Evolutionary conservation across 2,888 invertebrate species (phyloP).

Genomic region (Drosophila prostipennis): DNA sequence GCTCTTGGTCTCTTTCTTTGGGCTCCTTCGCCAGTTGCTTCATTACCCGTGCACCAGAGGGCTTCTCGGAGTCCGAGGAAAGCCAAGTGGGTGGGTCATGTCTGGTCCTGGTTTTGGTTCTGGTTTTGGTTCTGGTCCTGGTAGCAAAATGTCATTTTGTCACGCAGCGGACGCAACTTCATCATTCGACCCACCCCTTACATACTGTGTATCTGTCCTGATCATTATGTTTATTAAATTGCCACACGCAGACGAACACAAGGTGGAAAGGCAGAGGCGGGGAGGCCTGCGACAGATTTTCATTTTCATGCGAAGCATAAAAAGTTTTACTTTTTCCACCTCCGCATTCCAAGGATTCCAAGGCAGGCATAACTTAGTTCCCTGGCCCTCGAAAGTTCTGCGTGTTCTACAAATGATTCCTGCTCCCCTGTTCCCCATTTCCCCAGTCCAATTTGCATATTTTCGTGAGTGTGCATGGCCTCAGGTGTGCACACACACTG

Average conservation of each 20-base stretch:
- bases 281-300: constrained; percentile 53
- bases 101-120: constrained; percentile 35
- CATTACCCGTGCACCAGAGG: constrained; percentile 50
- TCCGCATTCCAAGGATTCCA: constrained; percentile 11
- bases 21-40: constrained; percentile 60
- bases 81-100: constrained; percentile 35
- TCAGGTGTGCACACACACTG: constrained; percentile 23
- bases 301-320: constrained; percentile 50
- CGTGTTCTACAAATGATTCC: constrained; percentile 30
- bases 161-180: constrained; percentile 68
- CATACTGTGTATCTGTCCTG: constrained; percentile 12
- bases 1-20: constrained; percentile 25
- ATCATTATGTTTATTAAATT: constrained; percentile 74
- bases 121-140: constrained; percentile 12
- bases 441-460: constrained; percentile 63
- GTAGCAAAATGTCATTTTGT: constrained; percentile 77
- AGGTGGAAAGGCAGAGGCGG: neutral
- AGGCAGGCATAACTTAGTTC: constrained; percentile 19
- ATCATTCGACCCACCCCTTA: constrained; percentile 30
- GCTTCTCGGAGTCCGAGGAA: constrained; percentile 13
- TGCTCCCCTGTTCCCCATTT: too few species aligned
- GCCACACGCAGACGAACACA: constrained; percentile 41
- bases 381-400: constrained; percentile 3
- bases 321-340: constrained; percentile 48
- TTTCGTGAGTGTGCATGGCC: constrained; percentile 31